phyloP scores from a whole-genome alignment of 2,888 invertebrate genomes.

The Dicycla oo region DNA sequence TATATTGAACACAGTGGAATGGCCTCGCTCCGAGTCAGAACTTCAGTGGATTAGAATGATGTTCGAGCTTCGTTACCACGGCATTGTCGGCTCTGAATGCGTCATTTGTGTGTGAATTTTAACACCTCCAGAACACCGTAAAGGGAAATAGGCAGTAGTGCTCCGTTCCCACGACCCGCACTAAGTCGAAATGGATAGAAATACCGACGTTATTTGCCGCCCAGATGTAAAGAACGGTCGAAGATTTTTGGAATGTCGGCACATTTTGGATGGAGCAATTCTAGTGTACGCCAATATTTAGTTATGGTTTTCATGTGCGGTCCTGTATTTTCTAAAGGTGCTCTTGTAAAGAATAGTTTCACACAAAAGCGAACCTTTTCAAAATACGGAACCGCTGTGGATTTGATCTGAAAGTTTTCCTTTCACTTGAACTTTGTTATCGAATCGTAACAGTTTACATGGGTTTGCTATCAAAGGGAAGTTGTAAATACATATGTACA shows the following conservation, averaged over 20 bases:
- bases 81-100: conserved; percentile 55
- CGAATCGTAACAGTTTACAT: conserved; percentile 55
- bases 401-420: conserved; percentile 59
- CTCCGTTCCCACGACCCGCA: conserved; percentile 16
- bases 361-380: conserved; percentile 49
- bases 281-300: conserved; percentile 51
- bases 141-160: conserved; percentile 39
- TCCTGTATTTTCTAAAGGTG: conserved; percentile 36
- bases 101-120: conserved; percentile 60
- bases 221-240: conserved; percentile 46
- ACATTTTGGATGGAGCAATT: conserved; percentile 44
- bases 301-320: conserved; percentile 41
- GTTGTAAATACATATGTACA: conserved; percentile 54
- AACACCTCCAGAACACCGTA: conserved; percentile 53
- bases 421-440: conserved; percentile 61
- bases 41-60: conserved; percentile 47
- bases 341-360: conserved; percentile 40
- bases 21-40: conserved; percentile 21
- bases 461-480: conserved; percentile 58
- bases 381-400: conserved; percentile 36
- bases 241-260: conserved; percentile 57
- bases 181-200: conserved; percentile 49
- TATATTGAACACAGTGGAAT: conserved; percentile 7
- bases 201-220: conserved; percentile 49
- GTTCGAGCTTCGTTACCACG: conserved; percentile 48